Conservation (phyloP, 2,888 invertebrate species). For the Scaptodrosophila latifasciaeformis region DNA sequence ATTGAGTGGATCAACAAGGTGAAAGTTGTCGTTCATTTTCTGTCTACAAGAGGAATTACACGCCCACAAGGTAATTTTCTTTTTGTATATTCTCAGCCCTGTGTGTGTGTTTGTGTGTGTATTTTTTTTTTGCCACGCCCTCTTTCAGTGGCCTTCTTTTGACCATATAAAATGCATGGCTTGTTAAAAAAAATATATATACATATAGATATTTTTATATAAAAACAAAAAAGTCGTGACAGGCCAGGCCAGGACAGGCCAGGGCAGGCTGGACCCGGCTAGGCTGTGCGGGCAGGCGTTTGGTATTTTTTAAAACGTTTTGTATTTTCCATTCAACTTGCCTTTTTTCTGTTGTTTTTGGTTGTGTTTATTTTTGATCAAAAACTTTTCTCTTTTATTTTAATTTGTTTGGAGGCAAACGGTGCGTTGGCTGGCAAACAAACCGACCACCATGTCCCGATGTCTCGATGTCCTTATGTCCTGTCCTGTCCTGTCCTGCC, state of each 20-base stretch:
- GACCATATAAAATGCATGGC: conserved; percentile 59
- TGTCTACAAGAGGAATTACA: conserved; percentile 64
- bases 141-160: background rate
- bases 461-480: too few species aligned
- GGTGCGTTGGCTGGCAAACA: conserved; percentile 27
- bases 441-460: too few species aligned
- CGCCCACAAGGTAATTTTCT: conserved; percentile 15
- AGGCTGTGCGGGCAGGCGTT: too few species aligned
- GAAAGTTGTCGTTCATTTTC: conserved; percentile 36
- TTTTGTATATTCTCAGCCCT: background rate
- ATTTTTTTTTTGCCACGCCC: too few species aligned
- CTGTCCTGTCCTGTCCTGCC: conserved; percentile 42
- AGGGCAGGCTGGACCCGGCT: too few species aligned
- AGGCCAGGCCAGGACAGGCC: too few species aligned
- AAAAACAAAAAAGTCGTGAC: conserved; percentile 29
- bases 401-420: conserved; percentile 39
- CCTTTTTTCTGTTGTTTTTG: conserved; percentile 2
- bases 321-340: conserved; percentile 1
- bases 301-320: conserved; percentile 10
- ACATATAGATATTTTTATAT: conserved; percentile 50
- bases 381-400: conserved; percentile 23
- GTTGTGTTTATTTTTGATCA: conserved; percentile 5
- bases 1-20: conserved; percentile 32
- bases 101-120: background rate
- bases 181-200: conserved; percentile 63